Percentiles rank a stretch among this genome's conserved stretches.
Evolutionary conservation across 2,113 vertebrate genomes (phyloP).

Genomic region (Eptatretus burgeri): DNA sequence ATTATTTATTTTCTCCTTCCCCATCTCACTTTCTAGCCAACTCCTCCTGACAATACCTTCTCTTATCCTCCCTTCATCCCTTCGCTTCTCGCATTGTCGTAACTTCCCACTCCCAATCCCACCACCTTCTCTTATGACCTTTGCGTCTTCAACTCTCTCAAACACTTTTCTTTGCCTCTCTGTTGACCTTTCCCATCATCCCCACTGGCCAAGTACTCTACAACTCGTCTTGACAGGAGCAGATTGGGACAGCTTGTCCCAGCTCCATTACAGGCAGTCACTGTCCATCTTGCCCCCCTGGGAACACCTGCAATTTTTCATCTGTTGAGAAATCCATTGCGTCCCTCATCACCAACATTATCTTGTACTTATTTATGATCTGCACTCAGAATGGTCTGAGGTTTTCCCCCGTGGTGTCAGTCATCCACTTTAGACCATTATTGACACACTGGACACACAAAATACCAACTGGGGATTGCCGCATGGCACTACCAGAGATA

Average conservation of each 20-base stretch:
- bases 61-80: neutral
- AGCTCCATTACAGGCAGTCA: neutral
- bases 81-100: neutral
- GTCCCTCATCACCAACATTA: conserved; percentile 11
- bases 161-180: neutral
- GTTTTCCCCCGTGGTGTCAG: too few species aligned
- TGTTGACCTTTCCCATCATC: neutral
- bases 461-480: too few species aligned
- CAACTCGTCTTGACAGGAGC: neutral
- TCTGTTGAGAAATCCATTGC: conserved; percentile 10
- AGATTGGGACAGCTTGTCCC: conserved; percentile 8
- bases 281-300: conserved; percentile 6
- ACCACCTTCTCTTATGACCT: conserved; percentile 7
- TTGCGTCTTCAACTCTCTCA: neutral
- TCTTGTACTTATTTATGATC: conserved; percentile 13
- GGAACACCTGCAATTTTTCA: conserved; percentile 6
- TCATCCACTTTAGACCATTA: too few species aligned
- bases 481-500: too few species aligned
- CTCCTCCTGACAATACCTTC: neutral
- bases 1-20: conserved; percentile 8
- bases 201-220: neutral
- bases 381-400: conserved; percentile 6
- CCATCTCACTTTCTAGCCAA: conserved; percentile 2
- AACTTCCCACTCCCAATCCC: conserved; percentile 4
- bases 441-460: too few species aligned